Percentiles rank a stretch among this genome's conserved stretches.
These are phyloP conservation scores for Monomorium pharaonis DNA, from an alignment of 1,140 invertebrate species.

Conservation along the genomic window DNA sequence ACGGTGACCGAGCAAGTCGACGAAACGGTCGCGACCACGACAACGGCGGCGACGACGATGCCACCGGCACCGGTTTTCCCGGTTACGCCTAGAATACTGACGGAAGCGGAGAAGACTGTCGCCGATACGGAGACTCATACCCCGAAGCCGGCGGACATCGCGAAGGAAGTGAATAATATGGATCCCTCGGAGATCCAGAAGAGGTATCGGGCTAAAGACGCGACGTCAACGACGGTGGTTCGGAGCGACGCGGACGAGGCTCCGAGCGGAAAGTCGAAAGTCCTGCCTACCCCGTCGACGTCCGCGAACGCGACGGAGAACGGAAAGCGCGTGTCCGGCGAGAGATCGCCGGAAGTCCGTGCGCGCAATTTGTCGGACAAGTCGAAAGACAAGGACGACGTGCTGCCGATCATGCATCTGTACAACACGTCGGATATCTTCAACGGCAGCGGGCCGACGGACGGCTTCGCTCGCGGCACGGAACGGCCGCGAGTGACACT, in stretches of 20 bases:
- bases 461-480: constrained; percentile 45
- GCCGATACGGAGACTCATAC: constrained; percentile 32
- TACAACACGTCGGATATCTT: constrained; percentile 83
- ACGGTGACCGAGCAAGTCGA: constrained; percentile 45
- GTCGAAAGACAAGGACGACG: constrained; percentile 80
- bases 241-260: constrained; percentile 21
- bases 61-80: constrained; percentile 66
- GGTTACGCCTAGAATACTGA: constrained; percentile 75
- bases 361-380: constrained; percentile 79
- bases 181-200: constrained; percentile 82
- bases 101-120: constrained; percentile 31
- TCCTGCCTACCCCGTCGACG: not conserved
- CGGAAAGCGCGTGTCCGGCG: constrained; percentile 30
- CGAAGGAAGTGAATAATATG: constrained; percentile 38
- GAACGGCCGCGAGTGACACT: constrained; percentile 45
- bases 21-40: constrained; percentile 26
- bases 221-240: constrained; percentile 59
- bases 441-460: constrained; percentile 73
- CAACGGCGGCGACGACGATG: constrained; percentile 32
- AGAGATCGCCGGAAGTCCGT: constrained; percentile 80
- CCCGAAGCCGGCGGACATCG: not conserved
- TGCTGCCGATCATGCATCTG: constrained; percentile 83
- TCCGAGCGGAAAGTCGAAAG: not conserved
- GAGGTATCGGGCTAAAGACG: constrained; percentile 75
- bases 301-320: not conserved